A percentile compares a stretch with the other conserved stretches of the same genome.
These are phyloP conservation scores for Drosophila athabasca DNA, from an alignment of 1,140 invertebrate genomes.

Conservation along the genomic window DNA sequence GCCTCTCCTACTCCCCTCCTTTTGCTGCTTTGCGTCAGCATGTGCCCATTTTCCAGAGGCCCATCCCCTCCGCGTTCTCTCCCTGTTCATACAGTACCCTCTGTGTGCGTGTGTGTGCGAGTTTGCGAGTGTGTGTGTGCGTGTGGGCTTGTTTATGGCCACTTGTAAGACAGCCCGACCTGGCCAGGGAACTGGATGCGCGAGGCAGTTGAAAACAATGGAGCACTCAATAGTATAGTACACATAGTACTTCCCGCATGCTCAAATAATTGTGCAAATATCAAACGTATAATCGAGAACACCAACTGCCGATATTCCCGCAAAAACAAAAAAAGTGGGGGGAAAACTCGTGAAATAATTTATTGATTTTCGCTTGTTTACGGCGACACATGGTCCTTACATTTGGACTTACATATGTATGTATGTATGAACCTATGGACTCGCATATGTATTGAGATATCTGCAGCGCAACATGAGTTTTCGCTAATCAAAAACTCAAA, in stretches of 20 bases:
- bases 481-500: constrained; percentile 38
- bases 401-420: not conserved
- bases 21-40: constrained; percentile 65
- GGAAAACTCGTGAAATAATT: constrained; percentile 20
- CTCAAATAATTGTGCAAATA: constrained; percentile 10
- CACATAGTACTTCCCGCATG: not conserved
- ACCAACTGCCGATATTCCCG: constrained; percentile 14
- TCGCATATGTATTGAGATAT: constrained; percentile 3
- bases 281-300: not conserved
- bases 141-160: constrained; percentile 70
- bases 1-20: constrained; percentile 32
- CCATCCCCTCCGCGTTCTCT: constrained; percentile 8
- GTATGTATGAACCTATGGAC: too few species aligned
- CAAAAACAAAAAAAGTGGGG: not conserved
- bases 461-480: constrained; percentile 17
- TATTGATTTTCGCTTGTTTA: constrained; percentile 61
- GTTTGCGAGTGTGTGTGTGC: constrained; percentile 1
- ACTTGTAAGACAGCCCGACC: constrained; percentile 68
- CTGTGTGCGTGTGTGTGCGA: not conserved
- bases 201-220: not conserved
- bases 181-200: constrained; percentile 6
- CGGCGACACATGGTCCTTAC: constrained; percentile 8
- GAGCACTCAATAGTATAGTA: not conserved
- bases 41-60: constrained; percentile 54
- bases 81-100: not conserved